Base-by-base conservation (phyloP, 2,888 invertebrate species). In the Volucella inanis region DNA sequence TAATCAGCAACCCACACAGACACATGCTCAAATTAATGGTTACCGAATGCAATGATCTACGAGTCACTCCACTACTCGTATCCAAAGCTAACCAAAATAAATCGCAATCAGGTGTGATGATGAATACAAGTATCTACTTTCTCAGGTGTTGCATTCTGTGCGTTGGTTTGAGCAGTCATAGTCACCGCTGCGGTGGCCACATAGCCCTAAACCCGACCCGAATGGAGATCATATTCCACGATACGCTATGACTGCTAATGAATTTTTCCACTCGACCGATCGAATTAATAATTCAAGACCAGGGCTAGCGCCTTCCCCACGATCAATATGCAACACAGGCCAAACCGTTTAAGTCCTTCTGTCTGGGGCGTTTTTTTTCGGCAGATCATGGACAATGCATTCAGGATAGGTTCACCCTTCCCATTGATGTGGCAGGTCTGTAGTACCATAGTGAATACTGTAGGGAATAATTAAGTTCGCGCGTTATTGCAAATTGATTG, bases 41-140 rank as follows among this genome's bases (percentile, higher is more conserved):
- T 57, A 77, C 39, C 43, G 54, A 70, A 70, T n/a, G 45, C 14
- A 55, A 54, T 54, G 38, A 70, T 31, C 68, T 47, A 39, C 39
- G 39, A 65, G 65, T 52, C 50, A 62, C 38, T 31, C 61, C 50
- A 62, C 38, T 31, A 54, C 14, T 38, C 50, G 10, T 12, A 18
- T 22, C 22, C 1, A 39, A 45, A 18, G 45, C 49, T 38, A 70
- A 49, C 39, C 43, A 12, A 72, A 72, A 71, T 79, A 72, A 79
- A 71, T 79, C 65, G 72, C 72, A 72, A 79, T 79, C 78, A 79
- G 78, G 78, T 72, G 78, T 65, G 64, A 78, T 64, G 57, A 64
- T 72, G 72, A 72, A 79, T 72, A 59, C 15, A 31, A 52, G 15
- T 18, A 14, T 14, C 14, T 14, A 49, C 49, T 41, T 50, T 38